Base-by-base conservation (phyloP, 2,797 vertebrate species). In the Cossypha heuglini region DNA sequence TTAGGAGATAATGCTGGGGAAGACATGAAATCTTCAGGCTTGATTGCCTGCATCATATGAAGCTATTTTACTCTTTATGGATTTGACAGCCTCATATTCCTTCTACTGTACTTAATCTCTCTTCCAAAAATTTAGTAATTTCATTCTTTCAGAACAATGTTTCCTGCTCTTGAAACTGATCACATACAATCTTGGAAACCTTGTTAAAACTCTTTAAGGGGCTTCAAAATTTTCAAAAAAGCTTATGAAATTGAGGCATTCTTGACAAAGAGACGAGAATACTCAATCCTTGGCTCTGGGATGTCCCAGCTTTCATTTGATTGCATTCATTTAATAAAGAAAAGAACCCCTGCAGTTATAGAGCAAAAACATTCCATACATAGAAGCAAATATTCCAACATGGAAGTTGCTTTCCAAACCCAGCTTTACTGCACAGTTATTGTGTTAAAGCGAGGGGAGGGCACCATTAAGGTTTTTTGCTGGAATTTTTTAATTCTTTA, bases 381-480 rank as follows among this genome's bases (percentile, higher is more conserved):
- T 46, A 46, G 45, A 46, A 46, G 45, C 21, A 46, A 46, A 22
- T 46, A 46, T 13, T 46, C 45, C 45, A 24, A 46, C 21, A 46
- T 45, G 49, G 35, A 88, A 69, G 2, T 4, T 58, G 5, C 6
- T 90, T 93, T 85, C 24, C 19, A 58, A 76, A 62, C 2, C 2
- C 29, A n/a, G 5, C 0, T 90, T 45, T 38, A 52, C 6, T 66
- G 9, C 24, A 28, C 10, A 20, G 1, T 16, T 79, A 19, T 0
- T 64, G 8, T 19, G 16, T 38, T 49, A 49, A 85, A 66, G 3
- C 4, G 20, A 19, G 3, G 0, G 2, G 18, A 52, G 5, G 26
- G 6, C 1, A 45, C 2, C 4, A 18, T 71, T 45, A 37, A 52
- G 9, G 7, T 3, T 0, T 66, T 52, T 54, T n/a, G 3, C 12